Evolutionary conservation across 2,113 vertebrate species (phyloP).

Genomic region (Columba livia): DNA sequence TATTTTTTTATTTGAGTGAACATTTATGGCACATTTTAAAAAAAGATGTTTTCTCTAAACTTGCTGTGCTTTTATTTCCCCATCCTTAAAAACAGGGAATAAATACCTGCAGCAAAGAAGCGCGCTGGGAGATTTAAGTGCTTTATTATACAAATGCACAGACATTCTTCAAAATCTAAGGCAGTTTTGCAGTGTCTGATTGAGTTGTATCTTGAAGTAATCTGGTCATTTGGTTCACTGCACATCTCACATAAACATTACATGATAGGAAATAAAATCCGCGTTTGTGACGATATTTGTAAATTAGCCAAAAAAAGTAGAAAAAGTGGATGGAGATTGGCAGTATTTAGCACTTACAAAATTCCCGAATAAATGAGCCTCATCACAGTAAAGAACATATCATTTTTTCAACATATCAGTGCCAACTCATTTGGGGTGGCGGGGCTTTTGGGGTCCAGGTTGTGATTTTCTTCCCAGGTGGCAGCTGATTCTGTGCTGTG

Average conservation of each 20-base stretch:
- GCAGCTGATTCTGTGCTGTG: neutral
- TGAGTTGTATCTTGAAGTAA: conserved; percentile 7
- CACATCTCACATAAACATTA: neutral
- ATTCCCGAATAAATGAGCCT: neutral
- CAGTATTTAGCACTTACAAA: neutral
- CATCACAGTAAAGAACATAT: neutral
- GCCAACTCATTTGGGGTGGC: neutral
- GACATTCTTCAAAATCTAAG: conserved; percentile 22
- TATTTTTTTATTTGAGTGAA: neutral
- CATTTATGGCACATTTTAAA: neutral
- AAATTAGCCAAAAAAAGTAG: neutral
- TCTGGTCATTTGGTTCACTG: neutral
- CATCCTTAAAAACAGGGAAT: neutral
- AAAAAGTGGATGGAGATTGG: neutral
- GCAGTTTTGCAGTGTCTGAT: neutral
- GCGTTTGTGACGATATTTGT: neutral
- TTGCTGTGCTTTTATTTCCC: conserved; percentile 18
- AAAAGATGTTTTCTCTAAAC: neutral
- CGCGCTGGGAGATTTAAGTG: neutral
- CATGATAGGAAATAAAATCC: neutral
- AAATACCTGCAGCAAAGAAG: neutral
- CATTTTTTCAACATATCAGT: neutral
- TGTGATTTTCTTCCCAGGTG: neutral
- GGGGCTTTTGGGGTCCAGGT: neutral
- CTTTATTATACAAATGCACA: conserved; percentile 31